Evolutionary conservation across 2,888 invertebrate species (phyloP), one percentile per base, ranked within the genome.

Genomic region (Achlya flavicornis): DNA sequence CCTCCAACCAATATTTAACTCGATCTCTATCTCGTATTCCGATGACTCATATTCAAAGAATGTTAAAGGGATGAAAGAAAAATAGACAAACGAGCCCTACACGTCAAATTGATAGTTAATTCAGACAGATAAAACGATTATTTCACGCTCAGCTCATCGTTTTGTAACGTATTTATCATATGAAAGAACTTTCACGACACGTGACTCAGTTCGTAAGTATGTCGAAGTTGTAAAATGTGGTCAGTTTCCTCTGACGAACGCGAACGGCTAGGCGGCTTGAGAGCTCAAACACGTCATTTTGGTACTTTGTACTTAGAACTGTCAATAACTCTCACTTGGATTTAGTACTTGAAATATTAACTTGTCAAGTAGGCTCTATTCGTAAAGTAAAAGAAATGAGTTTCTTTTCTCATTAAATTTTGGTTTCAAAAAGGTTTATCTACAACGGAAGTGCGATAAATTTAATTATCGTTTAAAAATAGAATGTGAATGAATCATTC

Each of bases 131-230:
- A 62, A 61, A 66, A 48, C 63, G 11, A 64, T 57, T 14, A 63
- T 61, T 53, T 64, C 59, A 38, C 66, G 58, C 64, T 63, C 59
- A 10, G 58, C 59, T 62, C 57, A 58, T 46, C 60, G 41, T 60
- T 38, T 59, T 60, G 60, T 60, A 60, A 60, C 41, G 60, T 41
- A 57, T 70, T 65, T 69, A 71, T 68, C 67, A 65, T 69, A 76
- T 77, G 78, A 81, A 83, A 81, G 79, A 78, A 87, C 89, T 90
- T 89, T 90, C 89, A 75, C 83, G 67, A 57, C 66, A 67, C 75
- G 74, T 92, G 92, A 92, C 76, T 92, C 91, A 92, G 78, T 70
- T 67, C 61, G 70, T 74, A 89, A 88, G 88, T 87, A 88, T 90
- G 88, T 77, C 83, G 79, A 75, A 78, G 76, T 83, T 80, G 78